Evolutionary conservation across 2,113 vertebrate genomes (phyloP).

Genomic region (Crotalus horridus): DNA sequence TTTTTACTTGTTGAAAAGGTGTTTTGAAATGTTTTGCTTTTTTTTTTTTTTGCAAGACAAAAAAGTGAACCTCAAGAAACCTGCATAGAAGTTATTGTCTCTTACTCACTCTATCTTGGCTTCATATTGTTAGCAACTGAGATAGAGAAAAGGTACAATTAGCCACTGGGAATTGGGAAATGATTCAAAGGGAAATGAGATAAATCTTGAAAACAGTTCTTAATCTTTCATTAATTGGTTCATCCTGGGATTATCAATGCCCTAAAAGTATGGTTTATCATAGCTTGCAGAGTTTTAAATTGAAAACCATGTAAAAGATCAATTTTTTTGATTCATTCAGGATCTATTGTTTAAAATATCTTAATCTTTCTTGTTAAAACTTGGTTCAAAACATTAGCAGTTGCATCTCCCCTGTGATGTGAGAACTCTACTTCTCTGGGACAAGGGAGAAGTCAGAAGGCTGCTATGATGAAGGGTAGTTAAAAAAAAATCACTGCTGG

Average conservation of each 20-base stretch:
- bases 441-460: not conserved
- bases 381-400: not conserved
- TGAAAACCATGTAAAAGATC: not conserved
- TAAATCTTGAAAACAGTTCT: not conserved
- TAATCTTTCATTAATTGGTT: conserved; percentile 8
- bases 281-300: not conserved
- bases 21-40: not conserved
- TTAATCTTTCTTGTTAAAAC: not conserved
- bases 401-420: not conserved
- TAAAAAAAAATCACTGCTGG: not conserved
- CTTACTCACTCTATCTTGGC: not conserved
- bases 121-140: not conserved
- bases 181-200: not conserved
- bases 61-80: not conserved
- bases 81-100: not conserved
- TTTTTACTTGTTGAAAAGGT: not conserved
- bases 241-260: not conserved
- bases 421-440: not conserved
- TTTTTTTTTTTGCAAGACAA: not conserved
- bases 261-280: not conserved
- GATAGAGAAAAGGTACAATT: not conserved
- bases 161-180: not conserved
- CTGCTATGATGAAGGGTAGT: not conserved
- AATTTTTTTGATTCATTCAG: not conserved
- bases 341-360: not conserved